phyloP scores from a whole-genome alignment of 2,113 vertebrate genomes.

The Dascyllus trimaculatus region DNA sequence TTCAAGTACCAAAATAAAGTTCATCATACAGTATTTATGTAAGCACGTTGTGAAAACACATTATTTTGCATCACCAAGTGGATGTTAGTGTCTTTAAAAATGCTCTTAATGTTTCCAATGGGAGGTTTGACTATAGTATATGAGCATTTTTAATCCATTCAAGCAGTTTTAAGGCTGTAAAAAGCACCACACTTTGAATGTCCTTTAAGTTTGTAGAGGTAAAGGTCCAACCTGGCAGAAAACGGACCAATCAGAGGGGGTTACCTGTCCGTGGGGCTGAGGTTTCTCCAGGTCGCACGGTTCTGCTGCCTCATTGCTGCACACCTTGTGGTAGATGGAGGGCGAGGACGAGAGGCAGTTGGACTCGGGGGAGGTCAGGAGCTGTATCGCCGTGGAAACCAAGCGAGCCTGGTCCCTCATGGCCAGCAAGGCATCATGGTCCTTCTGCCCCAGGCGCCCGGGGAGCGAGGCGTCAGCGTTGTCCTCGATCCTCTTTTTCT shows the following conservation, averaged over 20 bases:
- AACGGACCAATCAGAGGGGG: not conserved
- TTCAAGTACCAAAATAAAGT: too few relatives aligned
- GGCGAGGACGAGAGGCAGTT: conserved; percentile 87
- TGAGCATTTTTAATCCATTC: too few relatives aligned
- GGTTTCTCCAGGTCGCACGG: conserved; percentile 87
- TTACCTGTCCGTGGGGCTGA: conserved; percentile 77
- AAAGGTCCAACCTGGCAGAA: not conserved
- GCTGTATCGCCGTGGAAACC: conserved; percentile 93
- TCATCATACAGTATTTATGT: too few relatives aligned
- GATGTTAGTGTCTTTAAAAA: too few relatives aligned
- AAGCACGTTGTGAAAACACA: too few relatives aligned
- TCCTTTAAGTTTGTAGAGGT: too few relatives aligned
- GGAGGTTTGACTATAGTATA: too few relatives aligned
- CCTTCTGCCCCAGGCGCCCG: conserved; percentile 85
- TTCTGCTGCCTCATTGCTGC: conserved; percentile 86
- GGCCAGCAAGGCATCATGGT: conserved; percentile 88
- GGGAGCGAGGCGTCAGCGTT: conserved; percentile 62
- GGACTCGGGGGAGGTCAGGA: conserved; percentile 91
- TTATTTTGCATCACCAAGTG: too few relatives aligned
- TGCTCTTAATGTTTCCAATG: too few relatives aligned
- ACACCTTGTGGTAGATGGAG: conserved; percentile 86
- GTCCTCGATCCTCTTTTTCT: conserved; percentile 62
- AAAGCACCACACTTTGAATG: not conserved
- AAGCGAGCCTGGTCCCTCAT: conserved; percentile 92
- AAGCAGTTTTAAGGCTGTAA: not conserved